Conservation (phyloP, 2,113 vertebrate genomes). For the rabbit (Oryctolagus cuniculus) region DNA sequence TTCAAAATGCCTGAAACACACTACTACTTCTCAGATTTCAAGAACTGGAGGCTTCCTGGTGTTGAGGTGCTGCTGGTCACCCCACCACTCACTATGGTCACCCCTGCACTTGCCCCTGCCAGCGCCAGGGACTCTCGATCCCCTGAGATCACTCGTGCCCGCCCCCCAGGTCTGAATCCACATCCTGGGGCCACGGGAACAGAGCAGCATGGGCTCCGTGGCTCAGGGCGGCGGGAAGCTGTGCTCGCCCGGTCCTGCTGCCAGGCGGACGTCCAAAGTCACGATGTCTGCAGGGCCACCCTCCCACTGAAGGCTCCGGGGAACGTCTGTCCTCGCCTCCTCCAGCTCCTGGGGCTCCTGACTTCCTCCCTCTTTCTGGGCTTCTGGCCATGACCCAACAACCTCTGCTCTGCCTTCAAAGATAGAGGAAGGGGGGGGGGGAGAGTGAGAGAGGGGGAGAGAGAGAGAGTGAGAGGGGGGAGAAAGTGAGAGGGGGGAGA, state of each 20-base stretch:
- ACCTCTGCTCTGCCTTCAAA: not conserved
- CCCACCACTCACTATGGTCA: fast-evolving
- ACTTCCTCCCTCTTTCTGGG: not conserved
- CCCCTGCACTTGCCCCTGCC: not conserved
- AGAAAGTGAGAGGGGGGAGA: no score
- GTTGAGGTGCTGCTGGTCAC: fast-evolving
- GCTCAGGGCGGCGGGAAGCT: not conserved
- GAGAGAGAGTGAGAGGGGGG: no score
- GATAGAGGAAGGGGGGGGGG: no score
- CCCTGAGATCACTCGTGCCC: not conserved
- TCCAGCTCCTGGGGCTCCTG: not conserved
- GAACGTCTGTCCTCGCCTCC: not conserved
- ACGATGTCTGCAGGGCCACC: no score
- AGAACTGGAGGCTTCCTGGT: not conserved
- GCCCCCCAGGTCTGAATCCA: not conserved
- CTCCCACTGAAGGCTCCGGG: not conserved
- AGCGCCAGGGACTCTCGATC: not conserved
- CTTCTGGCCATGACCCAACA: fast-evolving
- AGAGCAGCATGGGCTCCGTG: fast-evolving
- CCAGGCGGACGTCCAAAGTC: not conserved
- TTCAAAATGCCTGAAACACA: fast-evolving
- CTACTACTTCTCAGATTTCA: not conserved
- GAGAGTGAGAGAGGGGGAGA: no score
- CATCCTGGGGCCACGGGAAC: not conserved
- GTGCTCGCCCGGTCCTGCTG: no score